Evolutionary conservation across 2,888 invertebrate genomes (phyloP), one percentile per base, ranked within the genome.

Genomic region (Pheosia tremula): DNA sequence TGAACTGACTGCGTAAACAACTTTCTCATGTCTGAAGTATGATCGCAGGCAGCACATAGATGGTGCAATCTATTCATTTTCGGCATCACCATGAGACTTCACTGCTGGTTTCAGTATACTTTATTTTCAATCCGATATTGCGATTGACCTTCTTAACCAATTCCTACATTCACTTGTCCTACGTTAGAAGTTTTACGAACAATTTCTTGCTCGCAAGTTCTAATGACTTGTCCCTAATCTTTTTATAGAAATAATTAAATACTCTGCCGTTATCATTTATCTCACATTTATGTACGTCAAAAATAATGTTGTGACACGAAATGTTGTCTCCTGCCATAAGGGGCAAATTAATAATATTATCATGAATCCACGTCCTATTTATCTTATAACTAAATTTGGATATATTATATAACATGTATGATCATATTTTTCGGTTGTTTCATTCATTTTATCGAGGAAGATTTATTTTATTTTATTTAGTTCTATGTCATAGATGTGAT

Each of bases 1-100:
- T 80, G 81, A 76, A 70, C 67, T 66, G 75, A 79, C 75, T 83
- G 73, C 63, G 72, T 81, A 83, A 87, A 85, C 81, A 85, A 87
- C 86, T 87, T 88, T 87, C 85, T 78, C 78, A 71, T 78, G 58
- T 73, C 73, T 67, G 62, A 43, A 63, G 58, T 72, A 73, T 71
- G 61, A 72, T 75, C 73, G 64, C 50, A 58, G 49, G 41, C 57
- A 63, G 59, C 60, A 58, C 54, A 10, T 57, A 58, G 56, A 62
- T 71, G 66, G 68, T 66, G 69, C 64, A 77, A 72, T 77, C 11
- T 59, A 66, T 66, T 61, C 4, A 52, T 9, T 57, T 61, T 53
- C 8, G 53, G n/a, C 55, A 39, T 39, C 55, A 39, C 13, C 54
- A 54, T 54, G 11, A 37, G 5, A 39, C 7, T 55, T 7, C 39